Conservation (phyloP, 2,797 vertebrate genomes). For the Sphenopsis melanotis region DNA sequence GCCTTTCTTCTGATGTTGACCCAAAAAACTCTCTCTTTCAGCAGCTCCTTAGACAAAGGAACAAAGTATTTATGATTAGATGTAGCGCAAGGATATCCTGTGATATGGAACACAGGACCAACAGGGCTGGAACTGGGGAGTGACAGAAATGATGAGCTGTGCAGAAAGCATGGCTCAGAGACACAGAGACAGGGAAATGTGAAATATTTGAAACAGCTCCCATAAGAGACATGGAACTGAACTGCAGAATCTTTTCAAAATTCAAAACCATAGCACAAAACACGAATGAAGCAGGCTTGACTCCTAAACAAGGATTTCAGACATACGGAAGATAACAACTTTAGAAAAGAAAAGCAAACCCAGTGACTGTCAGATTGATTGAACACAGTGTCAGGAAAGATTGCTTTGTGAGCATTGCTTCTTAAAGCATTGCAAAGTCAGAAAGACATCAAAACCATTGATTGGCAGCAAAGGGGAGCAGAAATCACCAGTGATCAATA, state of each 20-base stretch:
- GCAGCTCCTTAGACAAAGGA: neutral
- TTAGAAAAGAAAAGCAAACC: constrained; percentile 42
- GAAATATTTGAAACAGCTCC: neutral
- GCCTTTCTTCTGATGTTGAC: neutral
- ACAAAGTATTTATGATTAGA: neutral
- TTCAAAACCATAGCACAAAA: neutral
- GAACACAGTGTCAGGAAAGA: constrained; percentile 42
- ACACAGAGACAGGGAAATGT: neutral
- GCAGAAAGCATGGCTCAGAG: neutral
- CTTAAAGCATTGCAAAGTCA: constrained; percentile 33
- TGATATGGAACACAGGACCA: neutral
- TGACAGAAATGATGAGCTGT: neutral
- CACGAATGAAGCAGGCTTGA: neutral
- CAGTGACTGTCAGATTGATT: constrained; percentile 60
- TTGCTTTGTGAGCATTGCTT: constrained; percentile 32
- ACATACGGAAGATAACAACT: constrained; percentile 47
- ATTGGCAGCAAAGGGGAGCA: constrained; percentile 35
- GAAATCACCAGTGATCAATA: constrained; percentile 38
- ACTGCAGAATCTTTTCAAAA: constrained; percentile 20
- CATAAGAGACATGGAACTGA: neutral
- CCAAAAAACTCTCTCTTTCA: neutral
- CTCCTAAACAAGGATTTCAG: constrained; percentile 33
- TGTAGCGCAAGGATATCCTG: neutral
- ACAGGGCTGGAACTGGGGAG: neutral
- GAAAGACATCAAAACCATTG: constrained; percentile 50